phyloP scores from a whole-genome alignment of 2,888 invertebrate species.

The Cryptophagus acutangulus region DNA sequence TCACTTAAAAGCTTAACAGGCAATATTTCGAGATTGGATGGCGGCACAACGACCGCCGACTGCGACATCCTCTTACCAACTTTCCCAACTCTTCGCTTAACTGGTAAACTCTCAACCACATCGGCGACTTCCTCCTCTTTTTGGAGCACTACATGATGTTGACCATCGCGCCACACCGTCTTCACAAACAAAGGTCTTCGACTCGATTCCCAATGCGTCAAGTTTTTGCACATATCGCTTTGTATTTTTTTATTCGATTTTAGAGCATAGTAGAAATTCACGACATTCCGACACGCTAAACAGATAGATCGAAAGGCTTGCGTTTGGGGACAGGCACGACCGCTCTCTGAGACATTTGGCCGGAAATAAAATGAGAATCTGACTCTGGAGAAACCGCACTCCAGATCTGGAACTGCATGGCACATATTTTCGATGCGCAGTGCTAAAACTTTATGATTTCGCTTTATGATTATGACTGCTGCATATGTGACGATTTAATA shows the following conservation, averaged over 20 bases:
- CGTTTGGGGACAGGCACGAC: conserved; percentile 38
- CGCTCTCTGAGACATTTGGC: conserved; percentile 34
- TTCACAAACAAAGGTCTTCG: conserved; percentile 53
- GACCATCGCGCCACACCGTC: conserved; percentile 66
- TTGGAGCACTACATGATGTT: conserved; percentile 62
- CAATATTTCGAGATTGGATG: conserved; percentile 29
- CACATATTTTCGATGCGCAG: conserved; percentile 8
- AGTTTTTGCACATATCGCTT: conserved; percentile 34
- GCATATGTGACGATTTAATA: too few relatives aligned
- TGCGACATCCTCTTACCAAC: neutral
- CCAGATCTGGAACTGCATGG: conserved; percentile 19
- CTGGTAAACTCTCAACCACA: neutral
- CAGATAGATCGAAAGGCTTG: conserved; percentile 20
- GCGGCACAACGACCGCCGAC: conserved; percentile 13
- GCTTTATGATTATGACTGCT: too few relatives aligned
- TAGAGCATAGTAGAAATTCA: conserved; percentile 1
- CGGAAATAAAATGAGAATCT: conserved; percentile 34
- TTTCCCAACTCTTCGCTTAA: neutral
- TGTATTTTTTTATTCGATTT: conserved; percentile 6
- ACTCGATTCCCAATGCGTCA: conserved; percentile 56
- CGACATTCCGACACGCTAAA: conserved; percentile 19
- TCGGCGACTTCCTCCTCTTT: conserved; percentile 51
- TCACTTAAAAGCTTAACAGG: conserved; percentile 34
- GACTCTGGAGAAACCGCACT: conserved; percentile 7
- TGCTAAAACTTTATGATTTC: too few relatives aligned